Conservation (phyloP, 2,888 invertebrate genomes). For the Thyatira batis region DNA sequence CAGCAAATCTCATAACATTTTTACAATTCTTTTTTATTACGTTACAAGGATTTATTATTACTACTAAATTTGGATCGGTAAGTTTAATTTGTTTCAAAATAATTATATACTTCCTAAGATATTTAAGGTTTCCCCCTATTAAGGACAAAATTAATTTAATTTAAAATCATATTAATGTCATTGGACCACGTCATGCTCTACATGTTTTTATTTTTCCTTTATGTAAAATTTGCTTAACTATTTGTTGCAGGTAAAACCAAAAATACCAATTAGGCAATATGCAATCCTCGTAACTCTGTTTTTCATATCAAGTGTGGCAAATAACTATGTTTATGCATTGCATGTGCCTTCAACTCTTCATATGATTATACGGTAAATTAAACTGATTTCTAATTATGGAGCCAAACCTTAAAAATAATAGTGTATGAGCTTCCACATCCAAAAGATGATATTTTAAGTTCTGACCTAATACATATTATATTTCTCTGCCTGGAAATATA, state of each 20-base stretch:
- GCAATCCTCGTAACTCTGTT: constrained; percentile 63
- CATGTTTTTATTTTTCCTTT: not conserved
- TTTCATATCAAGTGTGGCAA: constrained; percentile 73
- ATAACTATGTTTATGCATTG: constrained; percentile 76
- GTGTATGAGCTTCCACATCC: too few relatives aligned
- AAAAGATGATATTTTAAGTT: too few relatives aligned
- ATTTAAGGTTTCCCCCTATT: too few relatives aligned
- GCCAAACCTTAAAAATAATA: too few relatives aligned
- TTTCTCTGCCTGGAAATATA: too few relatives aligned
- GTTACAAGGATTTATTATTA: constrained; percentile 60
- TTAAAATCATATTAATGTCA: too few relatives aligned
- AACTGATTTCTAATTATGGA: constrained; percentile 6
- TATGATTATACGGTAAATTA: constrained; percentile 74
- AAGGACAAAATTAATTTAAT: too few relatives aligned
- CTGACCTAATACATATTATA: too few relatives aligned
- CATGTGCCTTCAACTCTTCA: constrained; percentile 77
- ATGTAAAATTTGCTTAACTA: too few relatives aligned
- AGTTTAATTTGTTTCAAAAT: constrained; percentile 26
- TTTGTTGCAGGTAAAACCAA: constrained; percentile 65
- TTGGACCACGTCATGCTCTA: not conserved
- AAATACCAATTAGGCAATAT: constrained; percentile 70
- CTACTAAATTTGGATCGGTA: constrained; percentile 62
- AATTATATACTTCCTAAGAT: too few relatives aligned
- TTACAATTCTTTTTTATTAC: constrained; percentile 69
- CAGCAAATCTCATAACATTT: constrained; percentile 70